These are phyloP conservation scores for Rhamphomyia laevipes DNA, from an alignment of 2,888 invertebrate species.

Conservation along the genomic window DNA sequence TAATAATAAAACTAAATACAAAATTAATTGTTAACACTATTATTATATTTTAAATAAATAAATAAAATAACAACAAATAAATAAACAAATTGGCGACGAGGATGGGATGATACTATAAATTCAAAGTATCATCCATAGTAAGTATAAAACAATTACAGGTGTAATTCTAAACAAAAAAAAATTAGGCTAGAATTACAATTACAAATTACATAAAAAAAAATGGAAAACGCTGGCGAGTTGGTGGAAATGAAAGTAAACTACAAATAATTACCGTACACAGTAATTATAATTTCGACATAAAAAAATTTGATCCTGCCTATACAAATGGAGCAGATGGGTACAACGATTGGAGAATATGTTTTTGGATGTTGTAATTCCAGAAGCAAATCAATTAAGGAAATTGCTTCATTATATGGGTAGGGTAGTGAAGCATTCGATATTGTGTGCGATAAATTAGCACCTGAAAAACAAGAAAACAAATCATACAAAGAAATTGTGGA, in stretches of 20 bases:
- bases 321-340: neutral
- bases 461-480: neutral
- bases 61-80: too few species aligned
- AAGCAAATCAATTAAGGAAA: neutral
- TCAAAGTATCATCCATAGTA: too few species aligned
- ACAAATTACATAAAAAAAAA: too few species aligned
- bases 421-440: neutral
- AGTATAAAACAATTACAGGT: too few species aligned
- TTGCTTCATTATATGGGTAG: neutral
- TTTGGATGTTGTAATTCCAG: neutral
- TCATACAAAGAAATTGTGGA: neutral
- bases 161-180: too few species aligned
- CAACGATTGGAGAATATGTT: neutral
- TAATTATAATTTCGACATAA: neutral
- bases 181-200: too few species aligned
- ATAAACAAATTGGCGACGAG: neutral
- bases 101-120: neutral
- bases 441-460: neutral
- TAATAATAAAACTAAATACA: too few species aligned
- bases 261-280: neutral
- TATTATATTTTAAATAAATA: too few species aligned
- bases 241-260: neutral
- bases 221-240: too few species aligned
- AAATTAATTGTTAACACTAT: too few species aligned
- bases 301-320: neutral